Evolutionary conservation across 2,888 invertebrate species (phyloP), one percentile per base, ranked within the genome.

Genomic region (Ypsolopha scabrella): DNA sequence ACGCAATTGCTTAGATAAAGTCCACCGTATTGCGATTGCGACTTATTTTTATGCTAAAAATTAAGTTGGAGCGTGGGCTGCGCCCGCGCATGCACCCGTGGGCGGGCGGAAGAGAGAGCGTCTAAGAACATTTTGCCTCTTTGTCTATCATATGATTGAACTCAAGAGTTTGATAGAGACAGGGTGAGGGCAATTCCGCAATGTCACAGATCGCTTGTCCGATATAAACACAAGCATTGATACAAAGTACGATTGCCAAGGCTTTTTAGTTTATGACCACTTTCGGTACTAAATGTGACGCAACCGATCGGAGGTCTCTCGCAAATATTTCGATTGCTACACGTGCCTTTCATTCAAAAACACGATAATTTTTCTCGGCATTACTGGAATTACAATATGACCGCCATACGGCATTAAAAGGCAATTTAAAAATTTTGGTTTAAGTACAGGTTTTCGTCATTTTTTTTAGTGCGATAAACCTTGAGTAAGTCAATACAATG

Each of bases 41-140:
- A 75, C 77, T 77, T 77, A 72, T 71, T 68, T 61, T 53, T 41
- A 39, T 49, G 49, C 41, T 49, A 49, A 49, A 49, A 41, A 68
- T 72, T 74, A 78, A 79, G 77, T 72, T 68, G 59, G 59, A 61
- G 81, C 81, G 83, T 83, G 71, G 83, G 82, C 69, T 72, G 76
- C 72, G 70, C 68, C 64, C 61, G 68, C 63, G 61, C 35, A 47
- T 14, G 2, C 60, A 57, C 55, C 56, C 75, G 83, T 86, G 72
- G 86, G 86, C 82, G 85, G 83, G 75, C 86, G 85, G 86, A 86
- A 86, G 85, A 83, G 81, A 85, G 82, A 85, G 85, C 79, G 69
- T 65, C 71, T 68, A 65, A 66, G 69, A 67, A 64, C 64, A 64
- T 67, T 65, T 63, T 59, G 64, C 67, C 58, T 82, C 83, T 72